Evolutionary conservation across 2,797 vertebrate genomes (phyloP), one percentile per base, ranked within the genome.

Genomic region (Rhabdomys pumilio): DNA sequence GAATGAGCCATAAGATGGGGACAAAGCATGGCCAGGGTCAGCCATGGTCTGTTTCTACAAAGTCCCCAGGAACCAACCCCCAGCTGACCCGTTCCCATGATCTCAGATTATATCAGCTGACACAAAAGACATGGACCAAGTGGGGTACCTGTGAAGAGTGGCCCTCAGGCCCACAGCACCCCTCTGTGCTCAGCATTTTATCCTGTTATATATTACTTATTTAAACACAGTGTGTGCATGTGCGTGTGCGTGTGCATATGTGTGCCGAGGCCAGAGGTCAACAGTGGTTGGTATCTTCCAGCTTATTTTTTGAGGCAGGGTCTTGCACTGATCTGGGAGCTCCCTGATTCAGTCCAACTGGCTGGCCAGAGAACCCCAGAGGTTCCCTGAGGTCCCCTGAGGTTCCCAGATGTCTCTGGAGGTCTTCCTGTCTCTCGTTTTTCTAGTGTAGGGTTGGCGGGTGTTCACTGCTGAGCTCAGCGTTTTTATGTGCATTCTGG

Each of bases 21-120:
- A 47, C 24, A 10, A 50, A 72, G 61, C 34, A 59, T 47, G 57
- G 50, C 47, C 13, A n/a, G 47, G 50, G n/a, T 31, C 26, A 85
- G 44, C 31, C 29, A n/a, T 4, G 19, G 6, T 13, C 41, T 85
- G 65, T 86, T 55, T 38, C 84, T 87, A 34, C 47, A 72, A 86
- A 86, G 22, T 55, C 47, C 50, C 29, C 65, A 81, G 38, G 12
- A 73, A 26, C 41, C 47, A 34, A 3, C 11, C 38, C 20, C 20
- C 19, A 20, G 6, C 0, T 26, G 31, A 11, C 69, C 4, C 5
- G 69, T 26, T 63, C 29, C 26, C 8, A 0, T 2, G 38, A 47
- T 4, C 73, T n/a, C 22, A 47, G n/a, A 53, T 7, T 50, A 24
- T 13, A 2, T 85, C 69, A 22, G 89, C 61, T 90, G 44, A 93